Evolutionary conservation across 92 coral and sea anemone species (phyloP), one percentile per base, ranked within the genome.

Genomic region (Pocillopora grandis): DNA sequence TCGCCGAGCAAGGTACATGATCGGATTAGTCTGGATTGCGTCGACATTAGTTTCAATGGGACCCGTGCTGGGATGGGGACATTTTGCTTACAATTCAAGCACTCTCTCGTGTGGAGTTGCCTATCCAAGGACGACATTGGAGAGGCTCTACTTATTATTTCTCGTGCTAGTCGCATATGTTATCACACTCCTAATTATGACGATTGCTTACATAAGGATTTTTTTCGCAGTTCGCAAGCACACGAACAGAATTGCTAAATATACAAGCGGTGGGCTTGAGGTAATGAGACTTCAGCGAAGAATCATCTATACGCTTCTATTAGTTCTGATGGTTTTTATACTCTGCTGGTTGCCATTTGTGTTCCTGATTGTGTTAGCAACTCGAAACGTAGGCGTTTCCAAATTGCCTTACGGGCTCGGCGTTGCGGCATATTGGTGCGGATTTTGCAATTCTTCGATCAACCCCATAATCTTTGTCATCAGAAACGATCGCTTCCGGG

Each of bases 381-480:
- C 86, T 76, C 87, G 71, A 5, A 85, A 74, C 36, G 84, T 88
- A 0, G 93, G 87, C 37, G 95, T 94, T 0, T 74, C 75, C 19
- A 77, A 92, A 11, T 83, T 94, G 23, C 98, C 98, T 0, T 75
- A 93, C 75, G 98, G 98, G 12, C 89, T 94, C 63, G 98, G 98
- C 1, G 95, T 94, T 0, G 98, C 98, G 6, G 98, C 98, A 1
- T 94, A 94, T 58, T 94, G 98, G 98, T 92, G 98, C 58, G 98
- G 98, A 1, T 94, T 89, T 52, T 92, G 89, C 63, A 94, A 94
- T 57, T 94, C 98, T 10, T 91, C 95, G 10, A 52, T 92, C 18
- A 92, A 94, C 79, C 98, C 98, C 1, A 82, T 94, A 11, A 94
- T 94, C 71, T 94, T 91, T 67, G 90, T 90, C 37, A 92, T 94